These are phyloP conservation scores for Dryocosmus kuriphilus DNA, from an alignment of 2,888 invertebrate genomes.

Conservation along the genomic window DNA sequence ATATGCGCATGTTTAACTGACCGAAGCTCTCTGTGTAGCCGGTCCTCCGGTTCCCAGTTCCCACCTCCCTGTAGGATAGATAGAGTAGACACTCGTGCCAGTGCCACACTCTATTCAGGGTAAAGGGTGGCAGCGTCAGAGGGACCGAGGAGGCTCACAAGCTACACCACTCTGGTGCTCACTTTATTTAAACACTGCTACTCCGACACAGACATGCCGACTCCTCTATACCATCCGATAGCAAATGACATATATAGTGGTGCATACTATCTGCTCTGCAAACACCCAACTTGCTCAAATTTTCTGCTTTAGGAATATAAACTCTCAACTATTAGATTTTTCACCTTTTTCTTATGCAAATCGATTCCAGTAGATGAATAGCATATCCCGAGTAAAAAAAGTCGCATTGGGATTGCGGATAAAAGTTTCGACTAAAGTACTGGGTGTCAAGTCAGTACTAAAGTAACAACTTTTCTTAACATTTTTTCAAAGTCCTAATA, in stretches of 20 bases:
- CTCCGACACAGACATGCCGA: conserved; percentile 42
- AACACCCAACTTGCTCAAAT: conserved; percentile 28
- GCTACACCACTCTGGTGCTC: conserved; percentile 44
- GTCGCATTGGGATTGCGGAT: too few relatives aligned
- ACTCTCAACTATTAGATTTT: neutral
- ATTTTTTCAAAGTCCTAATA: too few relatives aligned
- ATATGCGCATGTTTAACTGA: conserved; percentile 78
- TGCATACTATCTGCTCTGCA: conserved; percentile 14
- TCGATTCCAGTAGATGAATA: neutral
- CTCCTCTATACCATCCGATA: conserved; percentile 2
- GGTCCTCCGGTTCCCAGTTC: conserved; percentile 58
- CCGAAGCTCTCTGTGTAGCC: conserved; percentile 50
- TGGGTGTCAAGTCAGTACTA: too few relatives aligned
- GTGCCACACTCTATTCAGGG: conserved; percentile 47
- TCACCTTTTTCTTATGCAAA: neutral
- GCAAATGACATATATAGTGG: conserved; percentile 31
- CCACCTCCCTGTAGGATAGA: conserved; percentile 57
- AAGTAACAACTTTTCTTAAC: too few relatives aligned
- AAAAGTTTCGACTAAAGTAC: too few relatives aligned
- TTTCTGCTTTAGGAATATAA: conserved; percentile 11
- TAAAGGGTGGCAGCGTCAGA: conserved; percentile 47
- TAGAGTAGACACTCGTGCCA: conserved; percentile 46
- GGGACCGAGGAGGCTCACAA: conserved; percentile 44
- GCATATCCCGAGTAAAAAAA: too few relatives aligned
- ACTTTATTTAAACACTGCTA: conserved; percentile 52